Base-by-base conservation (phyloP, 2,113 vertebrate species). In the Amblyopsis rosae region DNA sequence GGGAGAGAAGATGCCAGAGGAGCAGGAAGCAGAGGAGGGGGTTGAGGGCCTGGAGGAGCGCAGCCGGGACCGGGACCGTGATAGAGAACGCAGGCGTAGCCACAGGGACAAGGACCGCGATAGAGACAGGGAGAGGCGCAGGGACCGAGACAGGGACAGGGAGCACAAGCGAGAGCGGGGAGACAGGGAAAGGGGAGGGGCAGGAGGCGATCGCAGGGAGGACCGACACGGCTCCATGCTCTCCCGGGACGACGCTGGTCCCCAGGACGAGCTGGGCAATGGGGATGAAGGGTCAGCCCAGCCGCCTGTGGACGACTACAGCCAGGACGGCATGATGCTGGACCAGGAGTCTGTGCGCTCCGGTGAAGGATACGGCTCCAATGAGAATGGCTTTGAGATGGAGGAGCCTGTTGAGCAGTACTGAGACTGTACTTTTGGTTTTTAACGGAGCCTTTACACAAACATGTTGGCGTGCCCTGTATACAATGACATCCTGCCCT, bases 331-430 rank as follows among this genome's bases (percentile, higher is more conserved):
- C 32, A 85, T 91, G 80, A 92, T 93, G 86, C 89, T 93, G 88
- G 94, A 96, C 76, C 88, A 92, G 56, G 95, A 96, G 87, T 91
- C 92, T 0, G 84, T 88, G 67, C 92, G 90, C 16, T 90, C 93
- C 0, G 91, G 93, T 0, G 95, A 96, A 0, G 94, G 93, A 12
- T 96, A 95, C 0, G 86, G 89, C n/a, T 94, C 95, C 45, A 92
- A 94, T 0, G 95, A 96, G 75, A 97, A 97, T 0, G 96, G 96
- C n/a, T 96, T 93, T 87, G 91, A 94, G 87, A 88, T 95, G 87
- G 95, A 96, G 75, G 76, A 89, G 0, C 89, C 92, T 0, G 91
- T 86, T 11, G 95, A 96, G 1, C 95, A 93, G 90, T 92, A 91
- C 69, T 93, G 74, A 93, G 33, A 59, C 2, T 0, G 3, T 0